Base-by-base conservation (phyloP, 2,797 vertebrate species). In the Vireo griseus region DNA sequence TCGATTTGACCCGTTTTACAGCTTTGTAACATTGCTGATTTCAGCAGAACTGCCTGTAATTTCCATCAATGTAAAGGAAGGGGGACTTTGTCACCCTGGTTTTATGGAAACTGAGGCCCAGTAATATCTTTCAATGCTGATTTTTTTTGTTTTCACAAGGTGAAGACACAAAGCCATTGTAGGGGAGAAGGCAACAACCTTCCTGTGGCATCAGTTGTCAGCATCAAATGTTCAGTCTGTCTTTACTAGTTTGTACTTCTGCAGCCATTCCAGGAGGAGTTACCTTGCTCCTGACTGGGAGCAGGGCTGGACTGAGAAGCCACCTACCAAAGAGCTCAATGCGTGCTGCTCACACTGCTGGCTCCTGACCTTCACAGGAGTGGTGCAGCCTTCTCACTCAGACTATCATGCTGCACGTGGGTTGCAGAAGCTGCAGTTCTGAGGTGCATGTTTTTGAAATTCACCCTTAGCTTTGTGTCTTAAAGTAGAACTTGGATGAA, bases 391-490 rank as follows among this genome's bases (percentile, higher is more conserved):
- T 85, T 88, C 91, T 90, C 3, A 0, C 58, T 94, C 20, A 1
- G 57, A 14, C 17, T 37, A 69, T 29, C 33, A 31, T 4, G 3
- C 11, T 51, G 69, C 76, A 77, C 80, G 55, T 22, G 47, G 25
- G 16, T 19, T 61, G 66, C 69, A 94, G 86, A 90, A 92, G 50
- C 33, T 33, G 42, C 48, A 75, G 67, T 67, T 54, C 75, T 73
- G 72, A 96, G 90, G 39, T 45, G 54, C 3, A 21, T 80, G 48
- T 33, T 92, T 94, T 75, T 15, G 80, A 79, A 97, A 94, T 71
- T 82, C 52, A 92, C 83, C 51, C 62, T 86, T 85, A 72, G 24
- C 52, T 42, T n/a, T 4, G 0, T 81, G 35, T 45, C 47, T 87
- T 84, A 35, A 58, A 79, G 40, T 17, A n/a, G 26, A 83, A 47